phyloP scores from a whole-genome alignment of 2,113 vertebrate species.

The Elephas maximus region DNA sequence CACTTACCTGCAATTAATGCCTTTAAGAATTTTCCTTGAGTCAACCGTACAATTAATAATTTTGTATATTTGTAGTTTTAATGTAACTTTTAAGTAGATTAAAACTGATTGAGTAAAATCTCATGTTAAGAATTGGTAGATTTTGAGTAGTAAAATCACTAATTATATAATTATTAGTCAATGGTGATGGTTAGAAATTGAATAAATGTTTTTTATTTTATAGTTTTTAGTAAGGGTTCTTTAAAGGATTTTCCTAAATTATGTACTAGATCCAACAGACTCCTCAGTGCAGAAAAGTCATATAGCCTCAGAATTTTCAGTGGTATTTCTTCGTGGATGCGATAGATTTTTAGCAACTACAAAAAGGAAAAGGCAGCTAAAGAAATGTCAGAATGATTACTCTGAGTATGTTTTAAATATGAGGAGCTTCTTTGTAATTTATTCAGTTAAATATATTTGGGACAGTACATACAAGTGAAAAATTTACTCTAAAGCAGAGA shows the following conservation, averaged over 20 bases:
- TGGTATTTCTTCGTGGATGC: background rate
- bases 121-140: background rate
- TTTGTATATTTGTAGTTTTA: constrained; percentile 3
- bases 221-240: constrained; percentile 28
- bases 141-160: constrained; percentile 38
- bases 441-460: constrained; percentile 18
- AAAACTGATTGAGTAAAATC: background rate
- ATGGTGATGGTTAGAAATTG: background rate
- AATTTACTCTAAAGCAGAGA: background rate
- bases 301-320: background rate
- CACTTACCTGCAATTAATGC: background rate
- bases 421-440: background rate
- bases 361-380: background rate
- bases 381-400: constrained; percentile 21
- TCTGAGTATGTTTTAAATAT: background rate
- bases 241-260: background rate
- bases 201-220: constrained; percentile 39
- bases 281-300: background rate
- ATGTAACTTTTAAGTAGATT: constrained; percentile 26
- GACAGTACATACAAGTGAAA: background rate
- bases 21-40: constrained; percentile 2
- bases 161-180: constrained; percentile 23
- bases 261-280: background rate
- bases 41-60: background rate
- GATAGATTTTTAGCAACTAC: background rate